Base-by-base conservation (phyloP, 1,140 invertebrate genomes). In the Brachionus rotundiformis region DNA sequence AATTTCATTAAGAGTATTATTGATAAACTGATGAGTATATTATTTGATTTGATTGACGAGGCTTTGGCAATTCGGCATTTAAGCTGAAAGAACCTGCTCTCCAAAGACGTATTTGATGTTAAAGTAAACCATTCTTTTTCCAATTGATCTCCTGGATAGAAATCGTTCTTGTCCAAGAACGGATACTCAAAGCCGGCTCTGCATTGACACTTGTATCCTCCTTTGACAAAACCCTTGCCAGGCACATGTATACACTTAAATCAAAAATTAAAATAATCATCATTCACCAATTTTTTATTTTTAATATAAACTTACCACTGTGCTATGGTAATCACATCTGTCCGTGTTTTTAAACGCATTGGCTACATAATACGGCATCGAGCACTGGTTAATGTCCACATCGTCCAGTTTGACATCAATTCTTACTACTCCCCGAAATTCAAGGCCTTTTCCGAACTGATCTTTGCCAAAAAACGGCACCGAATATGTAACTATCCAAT, bases 181-280 rank as follows among this genome's bases (percentile, higher is more conserved):
- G 95, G 95, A 90, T 98, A 98, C 86, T 98, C 96, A 85, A 92
- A 98, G 27, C 95, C 96, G 89, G 98, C 95, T 75, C 94, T 92
- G 86, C 96, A 98, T 87, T 98, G 95, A 88, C 96, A 98, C 89
- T 98, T 98, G 89, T 98, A 98, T n/a, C 94, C 94, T 71, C 95
- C 95, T 11, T 92, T 91, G 83, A 95, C 92, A 87, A 94, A 96
- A 61, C 94, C 93, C 13, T 68, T 49, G 29, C 82, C 71, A 16
- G 65, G 79, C 16, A 80, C 82, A 71, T 41, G 76, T 36, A 73
- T 49, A 65, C 80, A 83, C 81, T 80, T n/a, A n/a, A 61, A 47
- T 3, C 0, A 41, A 13, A 41, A 41, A 41, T 31, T 65, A 61
- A 81, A 44, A 71, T 71, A 63, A 75, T 49, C 31, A 41, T 29